Conservation (phyloP, 2,797 vertebrate genomes). For the Limosa lapponica region DNA sequence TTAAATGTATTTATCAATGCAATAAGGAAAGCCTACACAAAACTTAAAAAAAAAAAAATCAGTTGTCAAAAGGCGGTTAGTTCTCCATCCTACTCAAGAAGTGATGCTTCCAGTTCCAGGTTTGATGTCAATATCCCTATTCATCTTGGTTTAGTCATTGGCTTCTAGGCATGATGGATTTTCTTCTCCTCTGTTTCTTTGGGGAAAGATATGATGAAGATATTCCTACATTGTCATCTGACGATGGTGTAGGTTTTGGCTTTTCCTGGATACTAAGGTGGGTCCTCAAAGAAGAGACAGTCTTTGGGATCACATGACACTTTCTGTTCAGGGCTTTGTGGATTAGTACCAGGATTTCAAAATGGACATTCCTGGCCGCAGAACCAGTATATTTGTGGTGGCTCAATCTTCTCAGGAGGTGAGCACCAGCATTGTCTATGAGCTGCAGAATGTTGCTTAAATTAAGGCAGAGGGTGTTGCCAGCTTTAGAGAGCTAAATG, state of each 20-base stretch:
- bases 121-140: background rate
- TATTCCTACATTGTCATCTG: accelerated
- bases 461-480: background rate
- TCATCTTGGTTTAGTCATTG: background rate
- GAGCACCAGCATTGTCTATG: accelerated
- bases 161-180: background rate
- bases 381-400: background rate
- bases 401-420: background rate
- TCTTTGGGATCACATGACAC: background rate
- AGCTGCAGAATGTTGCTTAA: background rate
- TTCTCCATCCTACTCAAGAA: background rate
- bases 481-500: background rate
- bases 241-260: background rate
- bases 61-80: background rate
- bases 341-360: background rate
- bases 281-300: background rate
- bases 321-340: background rate
- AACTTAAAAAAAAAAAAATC: background rate
- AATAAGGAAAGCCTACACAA: background rate
- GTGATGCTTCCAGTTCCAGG: background rate
- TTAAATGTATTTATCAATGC: background rate
- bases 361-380: background rate
- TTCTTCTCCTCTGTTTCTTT: background rate
- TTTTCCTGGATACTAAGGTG: background rate
- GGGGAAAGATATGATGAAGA: background rate